A percentile compares a stretch with the other conserved stretches of the same genome.
These are phyloP conservation scores for Orchestes rusci DNA, from an alignment of 2,888 invertebrate species.

Conservation along the genomic window DNA sequence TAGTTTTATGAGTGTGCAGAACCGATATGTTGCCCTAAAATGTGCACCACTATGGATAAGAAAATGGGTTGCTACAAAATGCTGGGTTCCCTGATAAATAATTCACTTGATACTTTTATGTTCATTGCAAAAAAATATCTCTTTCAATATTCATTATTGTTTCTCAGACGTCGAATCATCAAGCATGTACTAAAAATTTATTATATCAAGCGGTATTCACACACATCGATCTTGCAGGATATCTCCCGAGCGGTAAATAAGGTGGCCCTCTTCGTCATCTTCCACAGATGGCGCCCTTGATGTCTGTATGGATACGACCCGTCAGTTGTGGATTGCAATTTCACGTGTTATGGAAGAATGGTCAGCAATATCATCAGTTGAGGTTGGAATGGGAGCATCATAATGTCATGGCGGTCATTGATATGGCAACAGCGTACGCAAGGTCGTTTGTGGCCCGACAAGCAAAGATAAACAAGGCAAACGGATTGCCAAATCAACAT, in stretches of 20 bases:
- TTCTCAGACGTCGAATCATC: no score
- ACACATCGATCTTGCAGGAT: conserved; percentile 99
- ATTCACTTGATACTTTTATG: no score
- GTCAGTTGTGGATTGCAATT: no score
- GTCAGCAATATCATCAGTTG: conserved; percentile 6
- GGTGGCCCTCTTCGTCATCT: conserved; percentile 99
- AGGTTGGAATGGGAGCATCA: conserved; percentile 4
- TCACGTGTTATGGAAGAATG: no score
- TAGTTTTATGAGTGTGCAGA: no score
- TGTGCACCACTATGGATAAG: no score
- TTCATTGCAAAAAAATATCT: no score
- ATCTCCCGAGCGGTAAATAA: conserved; percentile 98
- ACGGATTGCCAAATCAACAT: conserved; percentile 58
- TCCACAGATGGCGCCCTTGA: conserved; percentile 88
- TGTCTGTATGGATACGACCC: conserved; percentile 52
- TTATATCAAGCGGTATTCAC: conserved; percentile 60
- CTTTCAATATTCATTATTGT: no score
- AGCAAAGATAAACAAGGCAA: conserved; percentile 61
- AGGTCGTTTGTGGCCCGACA: conserved; percentile 50
- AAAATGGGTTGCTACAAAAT: no score
- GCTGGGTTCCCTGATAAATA: no score
- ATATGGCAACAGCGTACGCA: conserved; percentile 32
- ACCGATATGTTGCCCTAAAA: no score
- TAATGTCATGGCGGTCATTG: conserved; percentile 39
- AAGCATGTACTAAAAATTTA: no score